Conservation (phyloP, 2,888 invertebrate genomes). For the Acrobasis repandana region DNA sequence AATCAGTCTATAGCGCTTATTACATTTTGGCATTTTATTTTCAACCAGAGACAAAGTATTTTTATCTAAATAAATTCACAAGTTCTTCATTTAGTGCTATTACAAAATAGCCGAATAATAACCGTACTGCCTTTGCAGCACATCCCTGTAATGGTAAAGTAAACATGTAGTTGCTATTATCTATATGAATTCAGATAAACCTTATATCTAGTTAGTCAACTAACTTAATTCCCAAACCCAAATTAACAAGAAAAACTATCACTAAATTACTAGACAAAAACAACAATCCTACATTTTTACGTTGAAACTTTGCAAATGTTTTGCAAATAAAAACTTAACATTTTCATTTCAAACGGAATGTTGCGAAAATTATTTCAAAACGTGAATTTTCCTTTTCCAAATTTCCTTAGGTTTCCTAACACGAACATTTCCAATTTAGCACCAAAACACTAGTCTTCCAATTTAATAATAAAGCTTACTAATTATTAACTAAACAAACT, state of each 20-base stretch:
- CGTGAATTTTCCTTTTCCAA: slow-evolving; percentile 53
- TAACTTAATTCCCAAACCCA: slow-evolving; percentile 82
- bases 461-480: slow-evolving; percentile 77
- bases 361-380: slow-evolving; percentile 57
- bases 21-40: slow-evolving; percentile 75
- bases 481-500: slow-evolving; percentile 73
- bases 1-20: slow-evolving; percentile 83
- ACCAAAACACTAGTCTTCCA: slow-evolving; percentile 82
- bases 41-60: slow-evolving; percentile 55
- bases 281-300: slow-evolving; percentile 73
- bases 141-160: slow-evolving; percentile 80
- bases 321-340: slow-evolving; percentile 82
- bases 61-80: slow-evolving; percentile 64
- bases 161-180: slow-evolving; percentile 73
- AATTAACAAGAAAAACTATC: slow-evolving; percentile 79
- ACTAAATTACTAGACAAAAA: slow-evolving; percentile 76
- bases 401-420: slow-evolving; percentile 53
- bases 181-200: slow-evolving; percentile 80
- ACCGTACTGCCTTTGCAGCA: slow-evolving; percentile 74
- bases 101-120: slow-evolving; percentile 54
- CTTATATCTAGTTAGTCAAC: slow-evolving; percentile 75
- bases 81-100: slow-evolving; percentile 51
- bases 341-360: slow-evolving; percentile 66
- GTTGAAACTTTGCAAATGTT: slow-evolving; percentile 68
- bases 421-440: slow-evolving; percentile 76